phyloP scores from a whole-genome alignment of 2,888 invertebrate genomes.

The Apeira syringaria region DNA sequence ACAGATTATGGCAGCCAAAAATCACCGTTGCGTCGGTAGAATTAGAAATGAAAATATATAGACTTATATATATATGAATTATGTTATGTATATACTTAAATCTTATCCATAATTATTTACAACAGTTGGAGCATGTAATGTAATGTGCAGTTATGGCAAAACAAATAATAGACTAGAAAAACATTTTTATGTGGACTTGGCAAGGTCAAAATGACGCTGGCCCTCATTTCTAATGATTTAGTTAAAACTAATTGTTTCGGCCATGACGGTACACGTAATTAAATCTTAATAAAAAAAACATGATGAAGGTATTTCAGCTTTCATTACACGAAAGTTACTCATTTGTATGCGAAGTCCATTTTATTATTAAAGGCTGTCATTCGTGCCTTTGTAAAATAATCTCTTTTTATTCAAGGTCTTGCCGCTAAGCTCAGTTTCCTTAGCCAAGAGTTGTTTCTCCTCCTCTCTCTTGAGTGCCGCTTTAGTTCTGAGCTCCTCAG shows the following conservation, averaged over 20 bases:
- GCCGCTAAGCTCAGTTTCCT: constrained; percentile 50
- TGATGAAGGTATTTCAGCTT: too few species aligned
- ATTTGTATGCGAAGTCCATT: constrained; percentile 3
- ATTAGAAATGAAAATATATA: too few species aligned
- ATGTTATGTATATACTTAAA: constrained; percentile 21
- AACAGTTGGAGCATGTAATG: constrained; percentile 17
- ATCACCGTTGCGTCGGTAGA: too few species aligned
- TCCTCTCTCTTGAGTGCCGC: constrained; percentile 57
- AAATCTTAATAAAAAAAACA: too few species aligned
- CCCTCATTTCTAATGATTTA: too few species aligned
- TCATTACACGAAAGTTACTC: too few species aligned
- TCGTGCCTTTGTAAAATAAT: constrained; percentile 4
- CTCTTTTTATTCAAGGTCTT: constrained; percentile 13
- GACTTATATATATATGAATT: too few species aligned
- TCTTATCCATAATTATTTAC: constrained; percentile 13
- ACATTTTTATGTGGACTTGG: constrained; percentile 3
- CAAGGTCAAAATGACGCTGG: not conserved
- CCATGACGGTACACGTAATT: too few species aligned
- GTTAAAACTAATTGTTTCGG: too few species aligned
- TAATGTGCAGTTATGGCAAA: constrained; percentile 32
- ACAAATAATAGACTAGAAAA: constrained; percentile 26
- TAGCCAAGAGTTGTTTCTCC: constrained; percentile 52
- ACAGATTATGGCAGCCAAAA: too few species aligned
- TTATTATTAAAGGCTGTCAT: not conserved
- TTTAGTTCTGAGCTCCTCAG: constrained; percentile 55